phyloP scores from a whole-genome alignment of 2,797 vertebrate species.

The Sternarchorhynchus goeldii region DNA sequence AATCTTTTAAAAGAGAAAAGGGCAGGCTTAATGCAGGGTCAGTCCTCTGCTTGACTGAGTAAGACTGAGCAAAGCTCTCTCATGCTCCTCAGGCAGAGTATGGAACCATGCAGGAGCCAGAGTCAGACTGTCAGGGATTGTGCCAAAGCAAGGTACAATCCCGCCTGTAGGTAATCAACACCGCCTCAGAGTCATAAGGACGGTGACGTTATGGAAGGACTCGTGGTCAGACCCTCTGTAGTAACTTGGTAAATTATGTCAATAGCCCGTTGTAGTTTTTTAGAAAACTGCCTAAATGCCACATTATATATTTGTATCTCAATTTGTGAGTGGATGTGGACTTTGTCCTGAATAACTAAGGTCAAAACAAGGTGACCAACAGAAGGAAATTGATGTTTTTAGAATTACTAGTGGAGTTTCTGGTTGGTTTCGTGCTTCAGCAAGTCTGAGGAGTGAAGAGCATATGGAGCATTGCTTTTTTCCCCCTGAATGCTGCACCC shows the following conservation, averaged over 20 bases:
- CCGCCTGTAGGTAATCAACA: constrained; percentile 51
- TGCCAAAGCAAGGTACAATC: constrained; percentile 46
- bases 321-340: constrained; percentile 34
- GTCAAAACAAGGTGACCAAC: constrained; percentile 16
- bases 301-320: constrained; percentile 14
- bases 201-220: constrained; percentile 48
- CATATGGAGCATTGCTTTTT: not conserved
- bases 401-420: constrained; percentile 1
- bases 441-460: not conserved
- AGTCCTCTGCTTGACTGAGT: constrained; percentile 46
- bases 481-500: not conserved
- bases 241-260: constrained; percentile 32
- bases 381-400: constrained; percentile 17
- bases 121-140: constrained; percentile 41
- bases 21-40: constrained; percentile 59
- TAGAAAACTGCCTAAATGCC: constrained; percentile 30
- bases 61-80: constrained; percentile 53
- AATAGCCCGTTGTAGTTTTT: constrained; percentile 38
- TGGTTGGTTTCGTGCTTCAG: constrained; percentile 17
- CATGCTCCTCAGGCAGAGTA: constrained; percentile 27
- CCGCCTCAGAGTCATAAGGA: constrained; percentile 37
- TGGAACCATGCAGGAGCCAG: constrained; percentile 32
- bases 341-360: constrained; percentile 10
- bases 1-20: constrained; percentile 57
- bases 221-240: constrained; percentile 29